Evolutionary conservation across 2,113 vertebrate species (phyloP), one percentile per base, ranked within the genome.

Genomic region (Brienomyrus longianalis): DNA sequence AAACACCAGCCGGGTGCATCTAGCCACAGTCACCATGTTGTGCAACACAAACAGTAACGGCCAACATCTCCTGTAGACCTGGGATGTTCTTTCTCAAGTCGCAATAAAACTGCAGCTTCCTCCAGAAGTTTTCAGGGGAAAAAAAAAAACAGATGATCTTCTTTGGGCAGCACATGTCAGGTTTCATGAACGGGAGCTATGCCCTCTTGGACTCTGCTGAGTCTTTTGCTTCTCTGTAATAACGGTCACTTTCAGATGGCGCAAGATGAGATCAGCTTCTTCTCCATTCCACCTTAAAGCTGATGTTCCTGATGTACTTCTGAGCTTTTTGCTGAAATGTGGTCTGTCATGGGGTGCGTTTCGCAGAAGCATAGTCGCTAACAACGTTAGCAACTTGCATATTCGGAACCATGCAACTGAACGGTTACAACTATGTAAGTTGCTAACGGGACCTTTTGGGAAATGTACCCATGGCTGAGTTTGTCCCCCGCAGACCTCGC

Each of bases 401-500:
- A 62, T 23, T 9, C 23, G 7, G 56, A 62, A n/a, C 27, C n/a
- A 27, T 11, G 62, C 62, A 13, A 27, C n/a, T 10, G 62, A 27
- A 62, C 1, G 59, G 59, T 1, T 62, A 6, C 21, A 62, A 1
- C 23, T 27, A 66, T 66, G 59, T 11, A 66, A 11, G 59, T 27
- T 10, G 0, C 23, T 11, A 11, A 66, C 3, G 3, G 3, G n/a
- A 31, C 8, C 62, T 27, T 70, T 31, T 31, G 1, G 62, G 62
- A 70, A 70, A 31, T 4, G n/a, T 5, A 13, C 10, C n/a, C 10
- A 80, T 8, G 15, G 74, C 31, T 39, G 5, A 15, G 13, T 52
- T 31, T 47, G 39, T 48, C 48, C 47, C 83, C 89, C 43, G 74
- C 94, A 99, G 98, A 98, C 93, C 96, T 96, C 89, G 93, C 93